phyloP scores from a whole-genome alignment of 2,888 invertebrate species.

The Cordilura impudica region DNA sequence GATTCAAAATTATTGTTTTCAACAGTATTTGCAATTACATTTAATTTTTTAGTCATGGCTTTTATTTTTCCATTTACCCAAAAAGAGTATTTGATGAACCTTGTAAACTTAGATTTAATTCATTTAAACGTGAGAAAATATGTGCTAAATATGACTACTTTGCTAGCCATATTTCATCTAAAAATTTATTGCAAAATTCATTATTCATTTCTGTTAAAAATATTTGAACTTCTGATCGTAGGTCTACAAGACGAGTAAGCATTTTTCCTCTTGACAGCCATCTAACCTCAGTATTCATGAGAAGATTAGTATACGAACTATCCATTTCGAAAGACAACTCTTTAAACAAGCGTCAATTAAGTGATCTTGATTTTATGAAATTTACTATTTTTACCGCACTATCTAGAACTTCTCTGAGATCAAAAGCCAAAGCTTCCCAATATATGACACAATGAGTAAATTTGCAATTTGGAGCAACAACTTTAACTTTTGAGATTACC shows the following conservation, averaged over 20 bases:
- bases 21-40: too few relatives aligned
- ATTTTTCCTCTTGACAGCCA: conserved; percentile 9
- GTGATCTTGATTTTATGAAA: conserved; percentile 13
- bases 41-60: too few relatives aligned
- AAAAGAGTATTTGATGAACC: too few relatives aligned
- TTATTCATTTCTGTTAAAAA: too few relatives aligned
- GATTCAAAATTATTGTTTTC: too few relatives aligned
- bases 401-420: conserved; percentile 7
- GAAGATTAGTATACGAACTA: too few relatives aligned
- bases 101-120: conserved; percentile 6
- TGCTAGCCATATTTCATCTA: too few relatives aligned
- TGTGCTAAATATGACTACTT: conserved; percentile 2
- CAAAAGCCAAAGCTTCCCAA: conserved; percentile 1
- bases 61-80: too few relatives aligned
- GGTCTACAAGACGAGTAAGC: background rate
- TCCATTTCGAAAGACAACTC: conserved; percentile 6
- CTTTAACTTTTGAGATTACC: background rate
- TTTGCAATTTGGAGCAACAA: background rate
- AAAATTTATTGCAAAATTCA: too few relatives aligned
- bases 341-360: background rate
- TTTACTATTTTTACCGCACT: background rate
- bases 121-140: conserved; percentile 9
- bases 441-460: conserved; percentile 11
- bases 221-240: too few relatives aligned
- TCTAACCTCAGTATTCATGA: background rate